phyloP scores from a whole-genome alignment of 2,113 vertebrate genomes.

The Hypanus sabinus region DNA sequence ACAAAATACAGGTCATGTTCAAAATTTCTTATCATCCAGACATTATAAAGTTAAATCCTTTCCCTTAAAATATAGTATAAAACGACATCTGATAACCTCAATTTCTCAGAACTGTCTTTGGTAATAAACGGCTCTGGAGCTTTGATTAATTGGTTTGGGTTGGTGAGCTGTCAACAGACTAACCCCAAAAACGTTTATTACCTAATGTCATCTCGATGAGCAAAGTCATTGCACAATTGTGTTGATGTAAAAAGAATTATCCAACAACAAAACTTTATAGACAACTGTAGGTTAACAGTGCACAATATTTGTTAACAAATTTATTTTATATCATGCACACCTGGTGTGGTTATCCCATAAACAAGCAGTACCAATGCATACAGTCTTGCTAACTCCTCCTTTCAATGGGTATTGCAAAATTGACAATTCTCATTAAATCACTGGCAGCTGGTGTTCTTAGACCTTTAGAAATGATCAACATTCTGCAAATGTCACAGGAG shows the following conservation, averaged over 20 bases:
- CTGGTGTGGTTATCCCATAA: neutral
- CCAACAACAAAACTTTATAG: constrained; percentile 1
- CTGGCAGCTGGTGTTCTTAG: constrained; percentile 15
- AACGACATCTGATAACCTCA: constrained; percentile 7
- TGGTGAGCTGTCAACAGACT: neutral
- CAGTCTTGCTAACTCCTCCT: neutral
- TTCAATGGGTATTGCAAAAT: neutral
- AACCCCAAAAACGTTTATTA: constrained; percentile 20
- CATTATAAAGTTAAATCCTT: constrained; percentile 24
- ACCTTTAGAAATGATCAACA: constrained; percentile 2
- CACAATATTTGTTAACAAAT: constrained; percentile 33
- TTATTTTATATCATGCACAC: neutral
- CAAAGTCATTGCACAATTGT: constrained; percentile 19
- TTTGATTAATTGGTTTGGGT: constrained; percentile 17
- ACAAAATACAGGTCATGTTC: neutral
- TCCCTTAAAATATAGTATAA: neutral
- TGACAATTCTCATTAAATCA: constrained; percentile 1
- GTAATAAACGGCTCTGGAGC: constrained; percentile 10
- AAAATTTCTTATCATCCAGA: neutral
- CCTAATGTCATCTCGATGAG: neutral
- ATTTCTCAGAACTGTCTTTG: constrained; percentile 26
- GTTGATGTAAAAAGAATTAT: neutral
- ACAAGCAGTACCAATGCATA: constrained; percentile 2
- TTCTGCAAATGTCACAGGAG: neutral
- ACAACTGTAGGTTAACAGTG: neutral